Conservation (phyloP, 2,797 vertebrate genomes). For the Acestrorhynchus altus region DNA sequence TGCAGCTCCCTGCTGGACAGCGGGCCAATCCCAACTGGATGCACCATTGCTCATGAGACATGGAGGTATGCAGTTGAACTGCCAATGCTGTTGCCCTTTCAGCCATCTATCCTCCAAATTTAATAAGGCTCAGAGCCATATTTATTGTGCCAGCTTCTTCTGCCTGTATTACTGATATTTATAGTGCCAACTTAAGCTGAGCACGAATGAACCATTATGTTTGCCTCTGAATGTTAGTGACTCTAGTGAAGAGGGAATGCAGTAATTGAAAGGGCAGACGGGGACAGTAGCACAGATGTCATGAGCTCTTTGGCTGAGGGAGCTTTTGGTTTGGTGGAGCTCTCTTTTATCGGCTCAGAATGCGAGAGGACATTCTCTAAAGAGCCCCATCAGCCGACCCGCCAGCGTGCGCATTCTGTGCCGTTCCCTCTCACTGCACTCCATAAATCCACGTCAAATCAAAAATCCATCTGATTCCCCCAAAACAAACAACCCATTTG, state of each 20-base stretch:
- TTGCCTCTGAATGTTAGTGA: conserved; percentile 27
- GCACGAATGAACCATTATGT: conserved; percentile 18
- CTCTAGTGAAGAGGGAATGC: conserved; percentile 26
- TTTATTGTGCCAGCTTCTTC: neutral
- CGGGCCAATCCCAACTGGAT: neutral
- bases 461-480: conserved; percentile 45
- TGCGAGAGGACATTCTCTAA: conserved; percentile 33
- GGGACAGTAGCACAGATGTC: conserved; percentile 16
- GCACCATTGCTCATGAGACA: neutral
- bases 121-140: neutral
- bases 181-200: conserved; percentile 15
- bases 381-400: conserved; percentile 34
- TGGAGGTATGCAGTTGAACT: neutral
- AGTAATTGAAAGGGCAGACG: conserved; percentile 34
- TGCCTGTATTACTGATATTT: neutral
- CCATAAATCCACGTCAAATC: conserved; percentile 53
- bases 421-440: conserved; percentile 8
- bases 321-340: conserved; percentile 6
- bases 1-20: neutral
- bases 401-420: conserved; percentile 2
- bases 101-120: conserved; percentile 23
- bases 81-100: neutral
- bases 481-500: conserved; percentile 51
- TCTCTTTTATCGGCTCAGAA: conserved; percentile 34
- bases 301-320: conserved; percentile 22